phyloP scores from a whole-genome alignment of 2,797 vertebrate species.

The Sebastes steindachneri region DNA sequence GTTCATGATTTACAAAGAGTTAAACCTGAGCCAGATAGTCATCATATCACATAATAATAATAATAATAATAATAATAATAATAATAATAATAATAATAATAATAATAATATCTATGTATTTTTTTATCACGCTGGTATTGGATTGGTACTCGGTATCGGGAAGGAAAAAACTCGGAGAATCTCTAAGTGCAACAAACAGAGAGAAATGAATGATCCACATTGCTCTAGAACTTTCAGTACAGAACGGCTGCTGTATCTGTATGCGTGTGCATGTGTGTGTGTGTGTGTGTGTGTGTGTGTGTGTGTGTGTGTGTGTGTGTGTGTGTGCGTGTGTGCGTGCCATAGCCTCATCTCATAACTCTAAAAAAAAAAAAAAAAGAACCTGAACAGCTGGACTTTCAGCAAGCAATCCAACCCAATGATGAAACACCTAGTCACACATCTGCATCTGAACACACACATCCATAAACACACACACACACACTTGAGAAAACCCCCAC shows the following conservation, averaged over 20 bases:
- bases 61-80: no score
- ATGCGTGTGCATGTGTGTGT: background rate
- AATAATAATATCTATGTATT: no score
- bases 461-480: background rate
- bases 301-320: no score
- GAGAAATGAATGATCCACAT: background rate
- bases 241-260: background rate
- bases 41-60: no score
- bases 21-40: no score
- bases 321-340: no score
- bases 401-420: slow-evolving; percentile 14
- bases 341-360: slow-evolving; percentile 38
- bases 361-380: background rate
- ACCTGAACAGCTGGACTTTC: slow-evolving; percentile 54
- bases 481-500: background rate
- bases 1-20: no score
- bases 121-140: no score
- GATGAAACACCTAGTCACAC: slow-evolving; percentile 2
- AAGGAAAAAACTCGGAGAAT: no score
- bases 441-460: background rate
- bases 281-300: background rate
- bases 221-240: background rate
- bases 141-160: no score
- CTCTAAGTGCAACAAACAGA: background rate
- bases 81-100: no score